Evolutionary conservation across 2,888 invertebrate genomes (phyloP), one percentile per base, ranked within the genome.

Genomic region (Tipula unca): DNA sequence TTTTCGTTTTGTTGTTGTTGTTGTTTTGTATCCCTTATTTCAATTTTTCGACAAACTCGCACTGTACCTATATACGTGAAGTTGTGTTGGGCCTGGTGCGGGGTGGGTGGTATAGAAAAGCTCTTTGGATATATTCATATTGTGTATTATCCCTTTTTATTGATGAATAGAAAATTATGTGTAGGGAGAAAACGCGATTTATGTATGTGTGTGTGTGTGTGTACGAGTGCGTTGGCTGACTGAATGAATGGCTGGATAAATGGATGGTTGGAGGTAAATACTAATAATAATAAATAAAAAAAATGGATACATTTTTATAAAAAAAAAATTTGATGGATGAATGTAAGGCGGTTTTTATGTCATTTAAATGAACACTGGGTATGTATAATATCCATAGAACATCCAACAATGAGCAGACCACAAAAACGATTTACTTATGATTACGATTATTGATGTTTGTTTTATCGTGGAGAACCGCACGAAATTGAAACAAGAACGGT

Each of bases 161-260:
- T 69, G 69, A 69, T 69, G 69, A 69, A 69, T 69, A 25, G 69
- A 69, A 69, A 69, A 25, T 69, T 69, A 69, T 69, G n/a, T n/a
- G n/a, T n/a, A n/a, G 69, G 69, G 69, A 69, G 69, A 69, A 69
- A 69, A 69, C 69, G 69, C 69, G 69, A 69, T 69, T 69, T 69
- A 69, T 83, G 83, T 83, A 10, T 32, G 83, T 0, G n/a, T 83
- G 32, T 83, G 83, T 32, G 83, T 29, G 17, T 83, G 83, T 14
- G 29, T 83, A 14, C 3, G n/a, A 8, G 32, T 32, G 32, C 17
- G 29, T 82, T 29, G 29, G 82, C 13, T 29, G 82, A 82, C 29
- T 82, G 29, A n/a, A 29, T 82, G 29, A 82, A 82, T 82, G 17
- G 17, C n/a, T 48, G 48, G 20, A 48, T 48, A 48, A 48, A 48